Base-by-base conservation (phyloP, 1,140 invertebrate species). In the Plutomurus gul region DNA sequence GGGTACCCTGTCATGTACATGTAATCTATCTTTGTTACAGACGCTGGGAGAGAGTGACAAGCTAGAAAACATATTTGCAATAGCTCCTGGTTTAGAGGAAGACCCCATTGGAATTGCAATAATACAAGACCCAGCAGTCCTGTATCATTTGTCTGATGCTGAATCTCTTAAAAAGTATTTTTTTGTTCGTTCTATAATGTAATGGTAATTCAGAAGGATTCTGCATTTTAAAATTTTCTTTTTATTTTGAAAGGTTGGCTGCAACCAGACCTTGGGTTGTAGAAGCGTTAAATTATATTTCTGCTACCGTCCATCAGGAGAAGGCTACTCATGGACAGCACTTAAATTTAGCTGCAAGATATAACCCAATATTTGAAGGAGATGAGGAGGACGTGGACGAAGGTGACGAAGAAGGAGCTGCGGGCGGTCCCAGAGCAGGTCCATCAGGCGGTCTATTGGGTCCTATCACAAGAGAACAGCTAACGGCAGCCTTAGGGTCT, bases 321-420 rank as follows among this genome's bases (percentile, higher is more conserved):
- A 71, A 75, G 37, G 40, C 20, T 39, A 7, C 60, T 0, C 36
- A 25, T 22, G 36, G 46, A 18, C n/a, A 16, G 0, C 16, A n/a
- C 22, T 13, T 49, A 39, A 11, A 51, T 33, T 36, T 27, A 0
- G 11, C 39, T 16, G 47, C 71, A 8, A 30, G 77, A 37, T 60
- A 51, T 18, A 22, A 79, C n/a, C 36, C 73, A 16, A 33, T 80
- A 10, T 47, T 82, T 46, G 81, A 80, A 18, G 82, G 80, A 0
- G 77, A 78, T 11, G 78, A 78, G 27, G 81, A 84, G 18, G 82
- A 79, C 1, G 77, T 77, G 72, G 82, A 83, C 0, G 83, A 84
- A 20, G 82, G 56, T 0, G 75, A 78, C 3, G 82, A 51, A 13
- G 46, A 51, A 33, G 51, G 56, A 16, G 72, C 60, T 3, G 51